Conservation (phyloP, 1,140 invertebrate genomes). For the Drosophila miranda region DNA sequence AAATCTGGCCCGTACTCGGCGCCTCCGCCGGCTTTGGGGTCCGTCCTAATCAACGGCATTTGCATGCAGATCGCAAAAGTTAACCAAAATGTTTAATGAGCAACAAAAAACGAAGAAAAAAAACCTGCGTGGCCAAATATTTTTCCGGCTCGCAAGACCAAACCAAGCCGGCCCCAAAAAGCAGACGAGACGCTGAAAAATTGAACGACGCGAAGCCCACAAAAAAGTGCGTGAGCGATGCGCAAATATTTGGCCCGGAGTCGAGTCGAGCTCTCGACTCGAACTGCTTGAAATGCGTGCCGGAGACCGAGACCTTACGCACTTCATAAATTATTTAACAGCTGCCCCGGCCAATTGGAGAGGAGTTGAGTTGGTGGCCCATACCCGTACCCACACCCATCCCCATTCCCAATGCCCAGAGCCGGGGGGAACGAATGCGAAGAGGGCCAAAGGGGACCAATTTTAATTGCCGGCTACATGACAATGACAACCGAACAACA, state of each 20-base stretch:
- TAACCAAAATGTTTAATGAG: slow-evolving; percentile 68
- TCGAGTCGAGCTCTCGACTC: slow-evolving; percentile 12
- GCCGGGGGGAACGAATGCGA: slow-evolving; percentile 4
- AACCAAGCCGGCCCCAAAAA: background rate
- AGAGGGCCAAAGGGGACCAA: slow-evolving; percentile 53
- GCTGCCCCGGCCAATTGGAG: slow-evolving; percentile 50
- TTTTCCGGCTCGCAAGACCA: slow-evolving; percentile 54
- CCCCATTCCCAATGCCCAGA: too few relatives aligned
- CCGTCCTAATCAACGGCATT: slow-evolving; percentile 62
- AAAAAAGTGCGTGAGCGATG: slow-evolving; percentile 65
- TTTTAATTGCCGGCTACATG: slow-evolving; percentile 75
- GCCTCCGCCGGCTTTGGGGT: slow-evolving; percentile 10
- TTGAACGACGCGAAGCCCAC: slow-evolving; percentile 2
- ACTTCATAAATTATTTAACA: slow-evolving; percentile 80
- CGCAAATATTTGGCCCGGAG: slow-evolving; percentile 42
- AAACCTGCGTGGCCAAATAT: slow-evolving; percentile 70
- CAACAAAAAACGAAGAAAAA: slow-evolving; percentile 36
- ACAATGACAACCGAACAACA: slow-evolving; percentile 49
- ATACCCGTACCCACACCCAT: too few relatives aligned
- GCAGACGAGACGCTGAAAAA: too few relatives aligned
- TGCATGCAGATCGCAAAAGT: slow-evolving; percentile 68
- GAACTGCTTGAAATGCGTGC: slow-evolving; percentile 70
- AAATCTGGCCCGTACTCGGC: slow-evolving; percentile 24
- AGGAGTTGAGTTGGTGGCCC: background rate
- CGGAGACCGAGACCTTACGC: slow-evolving; percentile 60